phyloP scores from a whole-genome alignment of 2,888 invertebrate genomes.

The Drosophila limbata region DNA sequence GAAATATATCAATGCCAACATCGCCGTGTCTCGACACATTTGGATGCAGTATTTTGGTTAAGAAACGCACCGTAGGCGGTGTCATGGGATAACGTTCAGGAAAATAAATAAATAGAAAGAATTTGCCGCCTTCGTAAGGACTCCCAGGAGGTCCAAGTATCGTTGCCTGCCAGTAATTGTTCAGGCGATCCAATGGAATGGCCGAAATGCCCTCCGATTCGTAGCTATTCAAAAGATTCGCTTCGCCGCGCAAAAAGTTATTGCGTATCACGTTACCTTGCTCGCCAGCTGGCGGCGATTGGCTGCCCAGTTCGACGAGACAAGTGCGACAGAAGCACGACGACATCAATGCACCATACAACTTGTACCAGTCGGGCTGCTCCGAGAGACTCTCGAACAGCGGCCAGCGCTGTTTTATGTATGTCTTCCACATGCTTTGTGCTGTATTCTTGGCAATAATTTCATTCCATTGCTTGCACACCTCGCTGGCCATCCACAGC shows the following conservation, averaged over 20 bases:
- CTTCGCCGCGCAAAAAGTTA: slow-evolving; percentile 92
- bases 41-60: slow-evolving; percentile 97
- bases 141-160: slow-evolving; percentile 96
- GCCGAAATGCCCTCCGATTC: slow-evolving; percentile 85
- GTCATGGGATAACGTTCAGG: slow-evolving; percentile 95
- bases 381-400: slow-evolving; percentile 91
- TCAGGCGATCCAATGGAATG: slow-evolving; percentile 84
- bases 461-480: slow-evolving; percentile 93
- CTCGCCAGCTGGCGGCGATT: slow-evolving; percentile 87
- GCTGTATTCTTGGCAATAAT: slow-evolving; percentile 92
- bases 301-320: slow-evolving; percentile 93
- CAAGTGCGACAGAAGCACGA: slow-evolving; percentile 95
- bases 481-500: slow-evolving; percentile 94
- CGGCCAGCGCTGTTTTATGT: slow-evolving; percentile 93
- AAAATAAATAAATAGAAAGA: slow-evolving; percentile 95
- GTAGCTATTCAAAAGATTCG: slow-evolving; percentile 85
- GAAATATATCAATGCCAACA: slow-evolving; percentile 97
- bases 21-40: slow-evolving; percentile 98
- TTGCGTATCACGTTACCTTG: slow-evolving; percentile 93
- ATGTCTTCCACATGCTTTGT: slow-evolving; percentile 92
- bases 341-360: slow-evolving; percentile 89
- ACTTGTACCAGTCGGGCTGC: slow-evolving; percentile 92
- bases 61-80: slow-evolving; percentile 95
- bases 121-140: slow-evolving; percentile 97
- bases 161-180: slow-evolving; percentile 95